Percentiles rank a stretch among this genome's conserved stretches.
phyloP scores from a whole-genome alignment of 1,140 invertebrate species.

The Cydia amplana region DNA sequence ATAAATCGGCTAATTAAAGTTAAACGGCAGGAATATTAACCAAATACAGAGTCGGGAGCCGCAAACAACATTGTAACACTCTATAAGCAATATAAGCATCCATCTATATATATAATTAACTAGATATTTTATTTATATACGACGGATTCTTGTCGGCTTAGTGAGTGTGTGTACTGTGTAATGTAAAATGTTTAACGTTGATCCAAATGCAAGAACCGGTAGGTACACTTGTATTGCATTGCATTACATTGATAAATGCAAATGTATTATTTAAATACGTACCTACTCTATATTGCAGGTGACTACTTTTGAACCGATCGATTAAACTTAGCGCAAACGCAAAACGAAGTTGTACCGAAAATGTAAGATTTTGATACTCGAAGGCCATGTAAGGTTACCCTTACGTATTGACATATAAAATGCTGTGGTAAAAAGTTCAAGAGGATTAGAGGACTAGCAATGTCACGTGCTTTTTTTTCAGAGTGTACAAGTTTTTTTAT shows the following conservation, averaged over 20 bases:
- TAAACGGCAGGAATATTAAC: conserved; percentile 64
- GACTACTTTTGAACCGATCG: conserved; percentile 4
- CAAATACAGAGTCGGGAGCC: conserved; percentile 48
- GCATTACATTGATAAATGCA: conserved; percentile 27
- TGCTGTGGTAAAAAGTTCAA: no score
- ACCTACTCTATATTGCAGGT: conserved; percentile 4
- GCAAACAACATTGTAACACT: conserved; percentile 33
- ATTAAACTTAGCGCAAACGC: neutral
- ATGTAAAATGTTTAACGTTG: conserved; percentile 23
- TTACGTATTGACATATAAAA: no score
- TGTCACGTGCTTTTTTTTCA: no score
- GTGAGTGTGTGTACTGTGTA: conserved; percentile 6
- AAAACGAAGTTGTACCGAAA: neutral
- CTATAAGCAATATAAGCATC: conserved; percentile 5
- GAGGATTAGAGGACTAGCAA: no score
- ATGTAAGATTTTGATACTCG: no score
- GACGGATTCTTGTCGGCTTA: conserved; percentile 16
- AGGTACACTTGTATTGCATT: conserved; percentile 15
- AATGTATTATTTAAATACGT: conserved; percentile 24
- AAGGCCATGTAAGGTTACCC: no score
- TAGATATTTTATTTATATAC: conserved; percentile 27
- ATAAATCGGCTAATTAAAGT: conserved; percentile 74
- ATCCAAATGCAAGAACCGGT: conserved; percentile 25
- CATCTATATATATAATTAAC: conserved; percentile 28
- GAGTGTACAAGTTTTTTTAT: no score